These are phyloP conservation scores for Cacoxenus indagator DNA, from an alignment of 2,888 invertebrate species.

Conservation along the genomic window DNA sequence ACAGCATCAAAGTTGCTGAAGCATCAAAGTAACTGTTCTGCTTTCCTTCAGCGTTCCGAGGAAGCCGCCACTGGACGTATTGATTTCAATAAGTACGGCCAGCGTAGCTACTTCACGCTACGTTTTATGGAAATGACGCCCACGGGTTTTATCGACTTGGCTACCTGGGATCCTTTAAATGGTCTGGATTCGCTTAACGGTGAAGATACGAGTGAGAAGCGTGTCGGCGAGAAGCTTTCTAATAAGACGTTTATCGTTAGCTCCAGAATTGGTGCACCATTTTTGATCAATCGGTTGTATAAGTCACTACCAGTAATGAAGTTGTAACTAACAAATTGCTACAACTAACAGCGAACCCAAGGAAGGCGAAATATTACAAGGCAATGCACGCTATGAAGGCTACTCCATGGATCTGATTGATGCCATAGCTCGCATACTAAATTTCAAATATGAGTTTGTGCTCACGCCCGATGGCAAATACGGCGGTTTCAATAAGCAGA, in stretches of 20 bases:
- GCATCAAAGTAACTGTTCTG: not conserved
- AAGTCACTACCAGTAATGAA: no score
- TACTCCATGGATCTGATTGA: conserved; percentile 93
- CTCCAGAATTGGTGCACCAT: conserved; percentile 81
- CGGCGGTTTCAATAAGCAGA: conserved; percentile 78
- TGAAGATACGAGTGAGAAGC: conserved; percentile 75
- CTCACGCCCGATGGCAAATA: conserved; percentile 81
- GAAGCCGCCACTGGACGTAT: conserved; percentile 67
- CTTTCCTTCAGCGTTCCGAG: conserved; percentile 56
- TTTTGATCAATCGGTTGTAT: conserved; percentile 74
- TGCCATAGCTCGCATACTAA: conserved; percentile 79
- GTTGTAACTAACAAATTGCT: not conserved
- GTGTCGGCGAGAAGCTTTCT: conserved; percentile 70
- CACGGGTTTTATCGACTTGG: conserved; percentile 74
- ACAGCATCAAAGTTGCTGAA: conserved; percentile 17
- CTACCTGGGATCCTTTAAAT: conserved; percentile 69
- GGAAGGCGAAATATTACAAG: conserved; percentile 75
- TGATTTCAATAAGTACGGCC: conserved; percentile 74
- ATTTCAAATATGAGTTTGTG: conserved; percentile 80
- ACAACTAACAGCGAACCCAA: conserved; percentile 66
- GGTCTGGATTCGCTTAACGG: conserved; percentile 72
- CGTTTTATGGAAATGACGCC: conserved; percentile 78
- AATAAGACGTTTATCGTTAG: conserved; percentile 81
- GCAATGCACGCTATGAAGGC: conserved; percentile 87
- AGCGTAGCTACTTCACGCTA: conserved; percentile 77